Evolutionary conservation across 2,888 invertebrate species (phyloP), one percentile per base, ranked within the genome.

Genomic region (Chymomyza procnemis): DNA sequence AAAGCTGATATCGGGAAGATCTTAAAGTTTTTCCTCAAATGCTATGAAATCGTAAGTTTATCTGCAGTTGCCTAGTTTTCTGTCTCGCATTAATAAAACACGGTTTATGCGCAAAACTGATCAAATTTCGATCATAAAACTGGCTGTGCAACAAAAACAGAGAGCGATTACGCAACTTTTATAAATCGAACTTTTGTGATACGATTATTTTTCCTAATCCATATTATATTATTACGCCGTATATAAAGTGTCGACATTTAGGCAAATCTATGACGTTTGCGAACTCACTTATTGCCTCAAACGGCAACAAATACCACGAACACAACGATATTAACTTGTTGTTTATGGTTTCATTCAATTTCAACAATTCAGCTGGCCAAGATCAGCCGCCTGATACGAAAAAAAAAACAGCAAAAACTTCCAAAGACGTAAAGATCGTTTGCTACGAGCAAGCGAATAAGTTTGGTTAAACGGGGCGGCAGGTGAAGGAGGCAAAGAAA

Each of bases 261-360:
- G 2, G 34, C 34, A 41, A 9, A 41, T 41, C 2, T 41, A 12
- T 41, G 34, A 41, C 34, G 34, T 41, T 41, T 41, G 34, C 34
- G 34, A 41, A 1, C 34, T 41, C 34, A 41, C 5, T 41, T 12
- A 41, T 26, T 12, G 34, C 34, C 34, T 12, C 34, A 41, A 41
- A 41, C 9, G 19, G n/a, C 50, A 50, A 50, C 19, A 9, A 50
- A 6, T 50, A 54, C 54, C 21, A 54, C 54, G 22, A 52, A n/a
- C n/a, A 19, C 52, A 52, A 19, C 47, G 14, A 47, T 62, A 41
- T 64, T 47, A 41, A 48, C 4, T 46, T 61, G 64, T 65, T 66
- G 60, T 69, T 70, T 67, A 64, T 59, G 56, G 55, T 67, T 69
- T 60, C 69, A 67, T 67, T 75, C 63, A 75, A 75, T 64, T 69